Evolutionary conservation across 2,888 invertebrate genomes (phyloP).

Genomic region (Proisotoma minuta): DNA sequence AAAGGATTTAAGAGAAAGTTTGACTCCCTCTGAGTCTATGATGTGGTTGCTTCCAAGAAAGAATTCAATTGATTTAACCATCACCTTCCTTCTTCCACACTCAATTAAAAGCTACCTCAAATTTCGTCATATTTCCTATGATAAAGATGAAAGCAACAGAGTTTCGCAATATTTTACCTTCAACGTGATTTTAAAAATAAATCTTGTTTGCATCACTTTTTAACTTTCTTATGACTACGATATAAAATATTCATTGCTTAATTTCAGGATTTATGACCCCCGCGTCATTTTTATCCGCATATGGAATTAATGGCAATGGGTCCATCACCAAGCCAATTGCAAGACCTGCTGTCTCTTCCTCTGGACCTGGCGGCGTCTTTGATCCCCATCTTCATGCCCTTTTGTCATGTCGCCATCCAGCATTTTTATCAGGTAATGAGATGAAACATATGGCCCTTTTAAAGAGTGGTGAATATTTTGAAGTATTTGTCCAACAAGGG

Average conservation of each 20-base stretch:
- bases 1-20: too few species aligned
- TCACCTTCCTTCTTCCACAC: neutral
- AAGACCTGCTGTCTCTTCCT: conserved; percentile 58
- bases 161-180: too few species aligned
- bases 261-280: conserved; percentile 46
- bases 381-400: conserved; percentile 75
- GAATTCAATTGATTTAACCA: neutral
- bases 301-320: conserved; percentile 40
- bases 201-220: too few species aligned
- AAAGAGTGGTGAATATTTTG: too few species aligned
- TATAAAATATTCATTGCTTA: too few species aligned
- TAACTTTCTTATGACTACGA: too few species aligned
- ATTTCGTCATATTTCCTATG: too few species aligned
- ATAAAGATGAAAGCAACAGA: too few species aligned
- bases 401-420: conserved; percentile 75
- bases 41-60: neutral
- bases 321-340: conserved; percentile 77
- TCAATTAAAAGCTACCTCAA: too few species aligned
- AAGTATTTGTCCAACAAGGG: conserved; percentile 25
- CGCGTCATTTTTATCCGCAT: conserved; percentile 43
- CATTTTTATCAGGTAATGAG: conserved; percentile 70
- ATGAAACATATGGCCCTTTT: too few species aligned
- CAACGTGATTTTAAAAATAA: too few species aligned
- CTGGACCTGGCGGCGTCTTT: conserved; percentile 53
- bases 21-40: too few species aligned